Conservation (phyloP, 2,888 invertebrate genomes). For the Acrobasis repandana region DNA sequence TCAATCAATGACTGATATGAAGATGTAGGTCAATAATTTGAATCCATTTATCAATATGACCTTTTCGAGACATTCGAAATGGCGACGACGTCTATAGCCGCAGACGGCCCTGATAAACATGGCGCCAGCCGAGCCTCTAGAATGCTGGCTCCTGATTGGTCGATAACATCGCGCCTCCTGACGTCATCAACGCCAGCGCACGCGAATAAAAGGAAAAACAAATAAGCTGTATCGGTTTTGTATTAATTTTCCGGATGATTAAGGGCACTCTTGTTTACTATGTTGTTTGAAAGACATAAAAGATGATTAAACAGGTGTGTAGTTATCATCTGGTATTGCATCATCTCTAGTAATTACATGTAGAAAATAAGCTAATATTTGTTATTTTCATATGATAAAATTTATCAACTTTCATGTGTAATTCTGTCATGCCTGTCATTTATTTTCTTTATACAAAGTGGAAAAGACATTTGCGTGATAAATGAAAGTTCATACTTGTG, state of each 20-base stretch:
- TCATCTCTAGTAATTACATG: too few species aligned
- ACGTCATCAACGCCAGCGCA: constrained; percentile 63
- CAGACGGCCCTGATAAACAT: constrained; percentile 58
- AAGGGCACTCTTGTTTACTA: neutral
- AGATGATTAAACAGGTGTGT: too few species aligned
- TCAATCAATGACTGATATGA: neutral
- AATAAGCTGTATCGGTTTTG: constrained; percentile 48
- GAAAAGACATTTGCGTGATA: too few species aligned
- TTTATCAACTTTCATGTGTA: too few species aligned
- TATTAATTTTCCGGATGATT: constrained; percentile 8
- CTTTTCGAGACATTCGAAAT: constrained; percentile 16
- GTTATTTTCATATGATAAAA: too few species aligned
- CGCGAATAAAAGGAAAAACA: constrained; percentile 49
- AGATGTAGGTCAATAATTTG: neutral
- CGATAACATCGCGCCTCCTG: constrained; percentile 61
- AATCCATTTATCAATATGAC: constrained; percentile 16
- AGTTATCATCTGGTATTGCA: too few species aligned
- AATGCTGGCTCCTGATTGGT: constrained; percentile 57
- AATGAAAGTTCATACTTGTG: too few species aligned
- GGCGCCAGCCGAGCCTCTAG: constrained; percentile 60
- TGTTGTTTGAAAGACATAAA: too few species aligned
- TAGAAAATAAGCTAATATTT: too few species aligned
- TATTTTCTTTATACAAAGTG: too few species aligned
- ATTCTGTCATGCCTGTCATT: too few species aligned
- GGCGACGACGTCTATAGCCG: constrained; percentile 19